Evolutionary conservation across 92 coral and sea anemone species (phyloP).

Genomic region (Metridium senile): DNA sequence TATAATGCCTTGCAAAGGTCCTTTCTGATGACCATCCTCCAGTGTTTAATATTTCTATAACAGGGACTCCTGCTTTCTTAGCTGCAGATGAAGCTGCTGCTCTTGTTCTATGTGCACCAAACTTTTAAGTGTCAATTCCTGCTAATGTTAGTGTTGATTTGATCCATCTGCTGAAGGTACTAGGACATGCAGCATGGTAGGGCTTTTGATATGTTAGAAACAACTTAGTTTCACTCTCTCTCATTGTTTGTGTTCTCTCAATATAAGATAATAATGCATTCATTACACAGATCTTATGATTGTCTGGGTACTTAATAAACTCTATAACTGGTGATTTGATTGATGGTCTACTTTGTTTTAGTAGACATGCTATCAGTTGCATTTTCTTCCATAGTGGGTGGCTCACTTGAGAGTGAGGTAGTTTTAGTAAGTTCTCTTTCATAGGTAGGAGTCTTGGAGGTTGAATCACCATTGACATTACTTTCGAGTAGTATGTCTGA

Average conservation of each 20-base stretch:
- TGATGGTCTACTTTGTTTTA: slow-evolving; percentile 37
- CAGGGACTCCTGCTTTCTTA: slow-evolving; percentile 38
- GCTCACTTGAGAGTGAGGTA: slow-evolving; percentile 31
- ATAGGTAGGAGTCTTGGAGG: slow-evolving; percentile 28
- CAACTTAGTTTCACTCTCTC: slow-evolving; percentile 18
- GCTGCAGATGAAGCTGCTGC: slow-evolving; percentile 50
- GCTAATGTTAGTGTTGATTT: slow-evolving; percentile 19
- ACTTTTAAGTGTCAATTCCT: slow-evolving; percentile 36
- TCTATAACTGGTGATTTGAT: slow-evolving; percentile 36
- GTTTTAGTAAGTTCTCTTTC: slow-evolving; percentile 31
- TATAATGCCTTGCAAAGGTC: slow-evolving; percentile 27
- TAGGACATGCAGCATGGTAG: slow-evolving; percentile 26
- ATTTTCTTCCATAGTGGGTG: slow-evolving; percentile 38
- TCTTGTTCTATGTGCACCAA: slow-evolving; percentile 34
- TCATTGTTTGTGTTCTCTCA: slow-evolving; percentile 10
- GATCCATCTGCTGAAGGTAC: slow-evolving; percentile 39
- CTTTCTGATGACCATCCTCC: slow-evolving; percentile 38
- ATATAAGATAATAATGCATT: slow-evolving; percentile 5
- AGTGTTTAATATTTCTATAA: slow-evolving; percentile 19
- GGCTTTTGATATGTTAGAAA: slow-evolving; percentile 22
- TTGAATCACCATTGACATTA: slow-evolving; percentile 25
- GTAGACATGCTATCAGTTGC: slow-evolving; percentile 40
- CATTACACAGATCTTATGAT: slow-evolving; percentile 34
- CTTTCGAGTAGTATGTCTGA: slow-evolving; percentile 16
- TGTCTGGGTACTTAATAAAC: slow-evolving; percentile 4